Evolutionary conservation across 2,797 vertebrate species (phyloP).

Genomic region (Enteromius radiatus): DNA sequence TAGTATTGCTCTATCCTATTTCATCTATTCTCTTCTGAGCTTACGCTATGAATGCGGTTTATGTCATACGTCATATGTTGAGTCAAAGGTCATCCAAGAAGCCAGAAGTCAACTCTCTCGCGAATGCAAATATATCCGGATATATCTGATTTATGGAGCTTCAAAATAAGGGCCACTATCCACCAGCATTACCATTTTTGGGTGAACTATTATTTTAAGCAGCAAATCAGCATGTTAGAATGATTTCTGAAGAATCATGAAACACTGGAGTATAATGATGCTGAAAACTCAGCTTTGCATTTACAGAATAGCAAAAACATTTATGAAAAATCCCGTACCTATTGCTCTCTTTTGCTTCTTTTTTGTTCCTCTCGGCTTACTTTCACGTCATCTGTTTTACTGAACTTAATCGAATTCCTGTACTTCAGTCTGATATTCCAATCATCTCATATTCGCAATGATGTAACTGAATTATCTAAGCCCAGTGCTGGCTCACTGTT

Average conservation of each 20-base stretch:
- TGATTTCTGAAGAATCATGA: background rate
- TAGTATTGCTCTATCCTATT: no score
- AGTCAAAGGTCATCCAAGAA: no score
- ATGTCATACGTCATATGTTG: no score
- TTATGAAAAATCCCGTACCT: background rate
- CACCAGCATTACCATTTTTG: no score
- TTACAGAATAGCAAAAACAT: background rate
- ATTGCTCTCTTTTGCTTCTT: background rate
- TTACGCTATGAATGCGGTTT: no score
- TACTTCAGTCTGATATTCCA: conserved; percentile 7
- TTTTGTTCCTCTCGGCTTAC: background rate
- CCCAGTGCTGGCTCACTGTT: background rate
- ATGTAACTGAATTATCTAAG: background rate
- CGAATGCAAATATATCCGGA: no score
- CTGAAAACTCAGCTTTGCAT: background rate
- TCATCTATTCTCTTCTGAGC: no score
- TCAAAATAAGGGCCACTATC: no score
- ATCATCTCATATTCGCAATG: background rate
- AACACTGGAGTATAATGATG: background rate
- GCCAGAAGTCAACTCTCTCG: no score
- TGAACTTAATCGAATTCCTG: background rate
- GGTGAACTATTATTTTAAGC: no score
- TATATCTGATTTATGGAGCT: no score
- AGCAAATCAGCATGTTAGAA: background rate
- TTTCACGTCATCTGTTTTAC: conserved; percentile 1